Conservation (phyloP, 2,113 vertebrate genomes). For the Marmota flaviventris region DNA sequence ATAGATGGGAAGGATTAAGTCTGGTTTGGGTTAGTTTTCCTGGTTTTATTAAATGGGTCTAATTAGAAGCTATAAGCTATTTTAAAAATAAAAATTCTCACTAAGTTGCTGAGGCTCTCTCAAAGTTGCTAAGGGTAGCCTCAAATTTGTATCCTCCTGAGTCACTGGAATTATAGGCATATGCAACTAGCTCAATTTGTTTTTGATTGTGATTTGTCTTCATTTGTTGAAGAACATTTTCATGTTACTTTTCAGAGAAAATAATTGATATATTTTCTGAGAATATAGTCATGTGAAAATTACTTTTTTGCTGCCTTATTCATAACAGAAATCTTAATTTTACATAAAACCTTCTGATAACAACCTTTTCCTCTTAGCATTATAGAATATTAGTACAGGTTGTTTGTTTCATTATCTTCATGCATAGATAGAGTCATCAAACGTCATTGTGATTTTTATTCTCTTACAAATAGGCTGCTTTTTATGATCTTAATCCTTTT, state of each 20-base stretch:
- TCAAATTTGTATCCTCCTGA: background rate
- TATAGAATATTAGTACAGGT: background rate
- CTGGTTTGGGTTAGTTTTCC: background rate
- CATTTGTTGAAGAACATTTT: slow-evolving; percentile 23
- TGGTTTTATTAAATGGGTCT: background rate
- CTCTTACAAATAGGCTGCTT: slow-evolving; percentile 1
- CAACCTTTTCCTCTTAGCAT: background rate
- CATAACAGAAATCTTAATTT: background rate
- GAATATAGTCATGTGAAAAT: background rate
- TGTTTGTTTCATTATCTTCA: background rate
- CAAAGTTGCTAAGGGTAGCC: background rate
- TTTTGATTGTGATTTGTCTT: slow-evolving; percentile 4
- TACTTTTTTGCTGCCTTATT: background rate
- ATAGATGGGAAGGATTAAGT: background rate
- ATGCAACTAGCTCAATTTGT: background rate
- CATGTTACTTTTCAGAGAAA: background rate
- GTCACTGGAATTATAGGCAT: background rate
- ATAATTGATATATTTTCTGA: background rate
- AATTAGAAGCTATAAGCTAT: background rate
- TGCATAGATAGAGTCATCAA: background rate
- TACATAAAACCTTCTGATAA: slow-evolving; percentile 15
- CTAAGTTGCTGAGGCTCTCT: background rate
- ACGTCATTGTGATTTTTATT: background rate
- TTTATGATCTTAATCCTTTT: background rate
- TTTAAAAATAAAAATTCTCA: background rate